Evolutionary conservation across 2,888 invertebrate genomes (phyloP), one percentile per base, ranked within the genome.

Genomic region (Drosophila fulvimacula): DNA sequence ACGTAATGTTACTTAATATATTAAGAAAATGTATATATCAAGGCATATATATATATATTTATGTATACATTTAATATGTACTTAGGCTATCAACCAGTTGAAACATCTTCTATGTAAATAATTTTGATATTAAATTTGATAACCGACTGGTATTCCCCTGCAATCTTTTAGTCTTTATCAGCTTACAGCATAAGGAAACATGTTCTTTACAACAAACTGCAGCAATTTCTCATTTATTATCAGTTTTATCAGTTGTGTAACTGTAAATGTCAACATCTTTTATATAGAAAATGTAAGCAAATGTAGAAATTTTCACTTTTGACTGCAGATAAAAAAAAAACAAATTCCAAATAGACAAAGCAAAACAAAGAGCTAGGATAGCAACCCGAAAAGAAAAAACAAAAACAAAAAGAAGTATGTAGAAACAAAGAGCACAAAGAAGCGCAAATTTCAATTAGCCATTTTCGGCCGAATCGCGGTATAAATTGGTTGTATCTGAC

Each of bases 181-280:
- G 41, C 46, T 68, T 70, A 69, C 64, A 73, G 64, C 57, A 79
- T 65, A 79, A 59, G 76, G 76, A 79, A 75, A 65, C 65, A 58
- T 60, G 51, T 59, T 64, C 17, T 27, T 59, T 48, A 51, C 44
- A 70, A 34, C 36, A 38, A 44, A 58, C 73, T 64, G 55, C 65
- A 51, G 62, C 61, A 65, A 51, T 51, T 51, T 57, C 56, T 75
- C 65, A 76, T 75, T 51, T 49, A 48, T 76, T 76, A 76, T 76
- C 79, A 59, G 27, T 56, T 64, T 65, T 75, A 65, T 76, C 79
- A 75, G 70, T 56, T 74, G 75, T 60, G 79, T 78, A 67, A 74
- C 42, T 34, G 38, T 46, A 30, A 36, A n/a, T 44, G 46, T 59
- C 42, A 38, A 51, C 55, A 59, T 30, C 5, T 15, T 49, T 36